These are phyloP conservation scores for Eristalis tenax DNA, from an alignment of 2,888 invertebrate genomes.

Conservation along the genomic window DNA sequence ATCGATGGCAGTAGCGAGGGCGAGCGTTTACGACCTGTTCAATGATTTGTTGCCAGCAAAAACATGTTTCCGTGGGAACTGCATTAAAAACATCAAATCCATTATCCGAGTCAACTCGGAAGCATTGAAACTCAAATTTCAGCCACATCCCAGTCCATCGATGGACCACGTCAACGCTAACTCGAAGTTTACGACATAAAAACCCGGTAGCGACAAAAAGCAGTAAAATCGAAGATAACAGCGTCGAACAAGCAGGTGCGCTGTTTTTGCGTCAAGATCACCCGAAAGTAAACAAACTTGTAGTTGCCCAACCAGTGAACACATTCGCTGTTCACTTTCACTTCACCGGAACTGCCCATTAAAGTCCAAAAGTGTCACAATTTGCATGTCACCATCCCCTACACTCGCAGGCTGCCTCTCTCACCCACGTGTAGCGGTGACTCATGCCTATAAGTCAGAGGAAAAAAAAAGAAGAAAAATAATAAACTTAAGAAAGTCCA, in stretches of 20 bases:
- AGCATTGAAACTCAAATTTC: background rate
- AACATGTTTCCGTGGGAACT: background rate
- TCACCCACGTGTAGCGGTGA: constrained; percentile 62
- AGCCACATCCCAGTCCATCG: background rate
- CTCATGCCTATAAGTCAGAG: constrained; percentile 34
- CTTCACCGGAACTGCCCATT: background rate
- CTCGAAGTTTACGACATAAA: background rate
- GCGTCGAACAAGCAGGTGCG: background rate
- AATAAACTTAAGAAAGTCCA: constrained; percentile 59
- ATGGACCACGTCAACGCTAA: background rate
- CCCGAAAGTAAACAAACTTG: background rate
- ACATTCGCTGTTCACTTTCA: background rate
- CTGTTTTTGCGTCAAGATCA: background rate
- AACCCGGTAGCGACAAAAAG: background rate
- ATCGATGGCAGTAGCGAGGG: background rate
- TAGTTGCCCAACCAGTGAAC: background rate
- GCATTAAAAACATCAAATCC: background rate
- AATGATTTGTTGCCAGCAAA: background rate
- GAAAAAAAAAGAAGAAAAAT: background rate
- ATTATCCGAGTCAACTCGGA: background rate
- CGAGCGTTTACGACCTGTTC: background rate
- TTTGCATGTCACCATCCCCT: constrained; percentile 28
- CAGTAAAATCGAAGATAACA: background rate
- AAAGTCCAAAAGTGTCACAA: background rate
- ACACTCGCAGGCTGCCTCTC: constrained; percentile 20